Base-by-base conservation (phyloP, 2,113 vertebrate species). In the Coreoperca whiteheadi region DNA sequence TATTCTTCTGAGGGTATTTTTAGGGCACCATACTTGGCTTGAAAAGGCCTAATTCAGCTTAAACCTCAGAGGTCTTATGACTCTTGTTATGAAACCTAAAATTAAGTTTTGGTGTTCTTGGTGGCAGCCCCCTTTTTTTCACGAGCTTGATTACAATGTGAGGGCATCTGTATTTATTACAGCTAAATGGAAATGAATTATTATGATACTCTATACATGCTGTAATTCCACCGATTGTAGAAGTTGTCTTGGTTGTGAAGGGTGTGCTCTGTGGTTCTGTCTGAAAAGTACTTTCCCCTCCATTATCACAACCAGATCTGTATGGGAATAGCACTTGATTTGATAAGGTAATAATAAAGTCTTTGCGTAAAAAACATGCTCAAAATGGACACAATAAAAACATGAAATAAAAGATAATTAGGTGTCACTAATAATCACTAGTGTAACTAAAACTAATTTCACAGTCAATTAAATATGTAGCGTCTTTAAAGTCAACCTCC, bases 271-370 rank as follows among this genome's bases (percentile, higher is more conserved):
- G 88, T 92, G 89, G 83, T 76, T 86, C 78, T 84, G 79, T 85
- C 84, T 85, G 10, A 83, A 75, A 60, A 86, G 82, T 84, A 25
- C 80, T 89, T 78, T 76, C 68, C 77, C 74, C 56, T 76, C 48
- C 54, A 72, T 81, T 57, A 83, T 81, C 83, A 78, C 54, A 69
- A 63, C 66, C 68, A 87, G 87, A 94, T 91, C 89, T 83, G 87
- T 34, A 86, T 56, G 81, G 57, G 70, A 93, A 92, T 88, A 92
- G 90, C 92, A 93, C 93, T 93, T 93, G 91, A 90, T 85, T 82
- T 85, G 9, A 81, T 79, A 32, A 76, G 5, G 9, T 8, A 43
- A 76, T 53, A 56, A 61, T 65, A 28, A 4, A 46, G 6, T 41
- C 32, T 61, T 71, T 89, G 39, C 51, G 61, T 72, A 6, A n/a